Percentiles rank a stretch among this genome's conserved stretches.
Conservation (phyloP, 1,140 invertebrate genomes). For the Ceratitis capitata region DNA sequence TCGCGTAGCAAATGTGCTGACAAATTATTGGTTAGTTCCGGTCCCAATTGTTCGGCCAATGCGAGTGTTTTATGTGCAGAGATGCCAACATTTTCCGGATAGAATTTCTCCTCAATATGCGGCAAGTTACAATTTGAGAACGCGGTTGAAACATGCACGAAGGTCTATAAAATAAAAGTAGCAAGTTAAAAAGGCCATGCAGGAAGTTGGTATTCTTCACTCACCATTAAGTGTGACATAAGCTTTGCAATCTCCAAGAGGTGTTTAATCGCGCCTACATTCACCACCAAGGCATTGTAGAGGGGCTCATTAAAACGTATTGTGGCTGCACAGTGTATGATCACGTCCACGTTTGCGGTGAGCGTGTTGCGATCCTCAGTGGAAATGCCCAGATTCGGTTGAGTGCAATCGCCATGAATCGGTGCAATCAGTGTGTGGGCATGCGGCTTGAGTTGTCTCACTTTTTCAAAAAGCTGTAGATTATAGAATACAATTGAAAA, state of each 20-base stretch:
- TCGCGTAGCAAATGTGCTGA: conserved; percentile 73
- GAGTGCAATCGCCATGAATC: conserved; percentile 53
- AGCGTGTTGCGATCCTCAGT: conserved; percentile 66
- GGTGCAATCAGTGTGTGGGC: background rate
- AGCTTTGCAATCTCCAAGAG: conserved; percentile 69
- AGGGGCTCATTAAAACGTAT: conserved; percentile 84
- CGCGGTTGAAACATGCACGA: conserved; percentile 80
- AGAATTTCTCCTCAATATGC: conserved; percentile 76
- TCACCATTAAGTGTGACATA: conserved; percentile 78
- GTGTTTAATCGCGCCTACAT: conserved; percentile 69
- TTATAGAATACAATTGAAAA: background rate
- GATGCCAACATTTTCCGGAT: conserved; percentile 71
- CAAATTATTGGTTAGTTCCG: conserved; percentile 73
- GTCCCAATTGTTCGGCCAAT: conserved; percentile 66
- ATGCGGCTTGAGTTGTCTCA: background rate
- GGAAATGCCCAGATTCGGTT: conserved; percentile 75
- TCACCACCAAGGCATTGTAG: conserved; percentile 71
- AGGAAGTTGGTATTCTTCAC: background rate
- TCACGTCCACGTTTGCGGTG: conserved; percentile 69
- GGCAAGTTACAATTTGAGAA: conserved; percentile 72
- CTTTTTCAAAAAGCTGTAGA: background rate
- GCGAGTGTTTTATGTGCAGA: conserved; percentile 72
- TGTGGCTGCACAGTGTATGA: conserved; percentile 88
- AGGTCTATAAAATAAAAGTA: conserved; percentile 42
- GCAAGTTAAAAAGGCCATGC: background rate